Percentiles rank a stretch among this genome's conserved stretches.
phyloP scores from a whole-genome alignment of 2,888 invertebrate species.

The Fragum whitleyi region DNA sequence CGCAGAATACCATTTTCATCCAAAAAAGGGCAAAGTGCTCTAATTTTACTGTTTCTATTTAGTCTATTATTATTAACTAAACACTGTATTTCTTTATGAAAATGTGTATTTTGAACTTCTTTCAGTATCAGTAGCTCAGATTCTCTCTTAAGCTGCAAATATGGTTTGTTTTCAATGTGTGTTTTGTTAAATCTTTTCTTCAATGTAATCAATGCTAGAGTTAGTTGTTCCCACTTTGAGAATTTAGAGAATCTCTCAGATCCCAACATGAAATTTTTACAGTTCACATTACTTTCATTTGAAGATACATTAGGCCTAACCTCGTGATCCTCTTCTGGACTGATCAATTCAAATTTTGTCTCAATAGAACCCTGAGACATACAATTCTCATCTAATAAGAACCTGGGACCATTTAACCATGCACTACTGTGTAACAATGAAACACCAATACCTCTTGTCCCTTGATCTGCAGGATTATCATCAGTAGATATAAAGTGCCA shows the following conservation, averaged over 20 bases:
- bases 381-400: not conserved
- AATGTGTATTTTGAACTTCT: conserved; percentile 48
- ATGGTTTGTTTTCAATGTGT: too few relatives aligned
- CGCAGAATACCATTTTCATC: conserved; percentile 43
- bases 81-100: conserved; percentile 30
- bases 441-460: conserved; percentile 44
- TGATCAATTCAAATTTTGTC: conserved; percentile 40
- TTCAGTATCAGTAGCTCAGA: conserved; percentile 7
- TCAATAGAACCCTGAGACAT: conserved; percentile 40
- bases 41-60: conserved; percentile 34
- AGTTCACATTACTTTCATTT: too few relatives aligned
- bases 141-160: too few relatives aligned
- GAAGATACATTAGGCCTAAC: too few relatives aligned
- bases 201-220: not conserved
- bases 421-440: conserved; percentile 10
- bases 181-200: too few relatives aligned
- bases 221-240: too few relatives aligned
- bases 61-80: conserved; percentile 12
- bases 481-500: conserved; percentile 59
- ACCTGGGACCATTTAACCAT: conserved; percentile 53
- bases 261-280: too few relatives aligned
- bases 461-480: conserved; percentile 57
- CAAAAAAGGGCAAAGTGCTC: conserved; percentile 34
- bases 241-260: too few relatives aligned
- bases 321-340: conserved; percentile 32